A percentile compares a stretch with the other conserved stretches of the same genome.
phyloP scores from a whole-genome alignment of 35 echinoderm and acorn worm species.

The Apostichopus parvimensis region DNA sequence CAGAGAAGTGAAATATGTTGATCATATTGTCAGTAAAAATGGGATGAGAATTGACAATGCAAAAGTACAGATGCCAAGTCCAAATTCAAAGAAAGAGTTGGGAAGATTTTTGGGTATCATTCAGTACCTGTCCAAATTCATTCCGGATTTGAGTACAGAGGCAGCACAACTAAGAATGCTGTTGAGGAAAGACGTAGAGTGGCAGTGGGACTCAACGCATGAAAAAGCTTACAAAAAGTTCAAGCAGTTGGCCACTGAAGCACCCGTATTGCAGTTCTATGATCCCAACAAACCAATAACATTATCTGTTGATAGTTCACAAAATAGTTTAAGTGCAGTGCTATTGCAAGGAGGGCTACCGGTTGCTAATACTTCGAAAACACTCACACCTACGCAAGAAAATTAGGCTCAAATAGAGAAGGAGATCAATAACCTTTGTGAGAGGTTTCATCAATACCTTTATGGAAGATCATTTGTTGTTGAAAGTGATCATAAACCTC shows the following conservation, averaged over 20 bases:
- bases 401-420: slow-evolving; percentile 50
- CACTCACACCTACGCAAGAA: slow-evolving; percentile 31
- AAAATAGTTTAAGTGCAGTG: slow-evolving; percentile 9
- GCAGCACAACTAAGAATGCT: neutral
- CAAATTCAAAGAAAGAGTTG: slow-evolving; percentile 43
- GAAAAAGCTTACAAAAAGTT: neutral
- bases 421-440: neutral
- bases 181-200: neutral
- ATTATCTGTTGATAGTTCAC: slow-evolving; percentile 8
- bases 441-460: too few species aligned
- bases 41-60: slow-evolving; percentile 18
- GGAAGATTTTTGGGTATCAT: slow-evolving; percentile 50
- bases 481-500: neutral
- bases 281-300: slow-evolving; percentile 5
- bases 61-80: slow-evolving; percentile 48
- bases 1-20: slow-evolving; percentile 60
- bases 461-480: neutral
- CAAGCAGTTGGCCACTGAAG: slow-evolving; percentile 26
- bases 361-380: slow-evolving; percentile 11
- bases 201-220: slow-evolving; percentile 16
- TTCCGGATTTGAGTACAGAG: neutral
- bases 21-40: slow-evolving; percentile 9
- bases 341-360: slow-evolving; percentile 19
- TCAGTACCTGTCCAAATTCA: too few species aligned
- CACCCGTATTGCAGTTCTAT: slow-evolving; percentile 24